Base-by-base conservation (phyloP, 2,113 vertebrate genomes). In the Girardinichthys multiradiatus region DNA sequence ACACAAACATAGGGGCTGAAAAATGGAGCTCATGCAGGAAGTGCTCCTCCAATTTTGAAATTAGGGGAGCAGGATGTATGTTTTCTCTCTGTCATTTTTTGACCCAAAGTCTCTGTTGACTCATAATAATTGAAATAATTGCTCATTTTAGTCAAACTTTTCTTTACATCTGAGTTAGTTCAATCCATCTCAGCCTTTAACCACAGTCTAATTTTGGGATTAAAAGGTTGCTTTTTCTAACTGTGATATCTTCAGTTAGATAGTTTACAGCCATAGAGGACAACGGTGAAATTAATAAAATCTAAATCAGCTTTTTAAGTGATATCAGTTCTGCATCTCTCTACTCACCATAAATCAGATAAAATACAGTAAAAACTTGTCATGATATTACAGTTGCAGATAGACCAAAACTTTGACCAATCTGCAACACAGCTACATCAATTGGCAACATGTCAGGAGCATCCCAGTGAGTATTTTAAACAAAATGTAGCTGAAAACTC, bases 311-410 rank as follows among this genome's bases (percentile, higher is more conserved):
- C 4, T 3, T 42, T 33, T 42, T 42, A 42, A 42, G 39, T 42
- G 14, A 14, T 42, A 15, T 42, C 3, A 13, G 39, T 42, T 17
- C 45, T 48, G 45, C 45, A 48, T 48, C 11, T 8, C 13, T 10
- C 11, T 14, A 48, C 19, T 48, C 19, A 48, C 17, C 17, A 24
- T 48, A 51, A 42, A 42, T 42, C 45, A 51, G 17, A 7, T 24
- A 21, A 21, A 51, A 24, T 9, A 39, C 3, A 5, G 28, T 30
- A 37, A 68, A 14, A 79, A 74, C 70, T n/a, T 64, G 51, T 57
- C 35, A 35, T 7, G 2, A 35, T 10, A 35, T 67, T 69, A 19
- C 14, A 57, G 48, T 74, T 37, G 77, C 37, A 39, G 37, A 10
- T 39, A 10, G 10, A 2, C 11, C 37, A 39, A 13, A 12, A 11